Evolutionary conservation across 2,888 invertebrate species (phyloP), one percentile per base, ranked within the genome.

Genomic region (Anoncus sp.): DNA sequence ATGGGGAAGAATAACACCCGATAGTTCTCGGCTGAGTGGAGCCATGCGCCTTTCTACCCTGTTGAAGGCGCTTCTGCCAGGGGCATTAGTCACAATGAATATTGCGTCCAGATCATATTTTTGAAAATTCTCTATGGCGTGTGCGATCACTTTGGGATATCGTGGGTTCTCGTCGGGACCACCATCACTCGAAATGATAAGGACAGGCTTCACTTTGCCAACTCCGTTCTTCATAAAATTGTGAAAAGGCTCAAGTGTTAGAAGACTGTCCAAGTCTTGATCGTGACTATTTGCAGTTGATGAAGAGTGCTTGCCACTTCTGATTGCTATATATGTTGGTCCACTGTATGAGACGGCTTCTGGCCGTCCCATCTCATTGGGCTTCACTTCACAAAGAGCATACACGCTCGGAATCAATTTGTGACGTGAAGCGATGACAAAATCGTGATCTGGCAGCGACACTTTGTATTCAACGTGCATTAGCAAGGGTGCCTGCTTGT

Each of bases 241-340:
- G 7, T 63, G 16, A 73, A 88, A 88, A n/a, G 65, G 51, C 14
- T 81, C 69, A 20, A 84, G 59, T 53, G 82, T 72, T 35, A 82
- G 43, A 20, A 87, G 59, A 27, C 63, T 69, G 14, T 85, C 73
- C 5, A 89, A 82, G 66, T 90, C 88, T 20, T 14, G 16, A 16
- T 82, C 81, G 79, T 89, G 89, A 18, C 83, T 79, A 40, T 62
- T 57, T 31, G 88, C 86, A 22, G 83, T 85, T 10, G 84, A 84
- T 14, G 80, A 82, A 45, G 78, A 81, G 71, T 88, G 87, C 72
- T 88, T 88, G 3, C 83, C 86, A 66, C 82, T 83, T 14, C 87
- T 49, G 14, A 89, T 86, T 9, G 90, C 87, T 49, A 92, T 84
- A 82, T 89, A 90, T 65, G 91, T 92, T 63, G 92, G 91, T 14